phyloP scores from a whole-genome alignment of 2,113 vertebrate species.

The Vulpes lagopus region DNA sequence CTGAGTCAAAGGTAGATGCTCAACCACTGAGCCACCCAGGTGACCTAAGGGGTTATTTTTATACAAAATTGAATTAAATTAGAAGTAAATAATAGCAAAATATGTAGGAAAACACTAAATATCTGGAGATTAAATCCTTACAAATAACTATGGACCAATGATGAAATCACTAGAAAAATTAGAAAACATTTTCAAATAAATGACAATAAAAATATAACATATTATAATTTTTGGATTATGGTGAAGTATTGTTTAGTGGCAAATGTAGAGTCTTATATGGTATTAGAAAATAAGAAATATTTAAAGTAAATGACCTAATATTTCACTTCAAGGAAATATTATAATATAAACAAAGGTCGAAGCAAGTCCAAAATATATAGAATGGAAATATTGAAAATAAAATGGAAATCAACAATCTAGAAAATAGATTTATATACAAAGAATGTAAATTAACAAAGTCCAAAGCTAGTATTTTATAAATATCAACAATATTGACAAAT shows the following conservation, averaged over 20 bases:
- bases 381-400: not conserved
- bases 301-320: not conserved
- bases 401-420: not conserved
- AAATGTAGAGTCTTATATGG: not conserved
- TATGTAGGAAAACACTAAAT: not conserved
- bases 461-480: not conserved
- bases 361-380: not conserved
- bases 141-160: not conserved
- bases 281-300: not conserved
- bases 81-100: not conserved
- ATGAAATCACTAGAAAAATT: not conserved
- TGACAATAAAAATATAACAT: not conserved
- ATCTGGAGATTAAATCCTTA: not conserved
- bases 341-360: not conserved
- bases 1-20: too few relatives aligned
- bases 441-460: not conserved
- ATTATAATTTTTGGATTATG: not conserved
- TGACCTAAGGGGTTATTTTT: not conserved
- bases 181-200: not conserved
- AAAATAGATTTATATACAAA: not conserved
- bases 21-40: too few relatives aligned
- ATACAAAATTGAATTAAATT: not conserved
- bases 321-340: not conserved
- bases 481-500: not conserved
- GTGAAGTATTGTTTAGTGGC: not conserved